A percentile compares a stretch with the other conserved stretches of the same genome.
Evolutionary conservation across 2,113 vertebrate species (phyloP).

Genomic region (Apodemus sylvaticus): DNA sequence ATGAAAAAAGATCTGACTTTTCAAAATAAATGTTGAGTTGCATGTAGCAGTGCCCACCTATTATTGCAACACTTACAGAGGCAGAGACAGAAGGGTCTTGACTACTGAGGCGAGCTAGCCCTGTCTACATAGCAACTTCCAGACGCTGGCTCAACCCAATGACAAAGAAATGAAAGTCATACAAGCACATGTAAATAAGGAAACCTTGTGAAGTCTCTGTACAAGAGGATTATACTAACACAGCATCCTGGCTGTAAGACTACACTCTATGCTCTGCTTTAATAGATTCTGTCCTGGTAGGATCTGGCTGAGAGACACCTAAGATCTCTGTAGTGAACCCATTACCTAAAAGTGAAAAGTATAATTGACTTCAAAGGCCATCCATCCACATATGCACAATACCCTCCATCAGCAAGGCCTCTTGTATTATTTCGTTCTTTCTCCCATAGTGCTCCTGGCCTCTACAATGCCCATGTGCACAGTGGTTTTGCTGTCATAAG

Average conservation of each 20-base stretch:
- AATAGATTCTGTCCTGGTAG: not conserved
- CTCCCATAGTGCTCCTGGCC: not conserved
- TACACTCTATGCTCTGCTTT: not conserved
- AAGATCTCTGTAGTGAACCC: not conserved
- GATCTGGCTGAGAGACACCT: not conserved
- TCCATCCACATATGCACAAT: not conserved
- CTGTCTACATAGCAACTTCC: not conserved
- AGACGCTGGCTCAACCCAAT: not conserved
- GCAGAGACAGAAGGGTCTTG: not conserved
- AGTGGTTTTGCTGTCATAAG: not conserved
- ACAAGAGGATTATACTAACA: not conserved
- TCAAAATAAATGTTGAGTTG: not conserved
- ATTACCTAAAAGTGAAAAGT: not conserved
- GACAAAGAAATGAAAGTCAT: not conserved
- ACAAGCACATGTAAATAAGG: not conserved
- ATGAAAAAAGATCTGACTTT: not conserved
- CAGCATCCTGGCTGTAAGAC: too few relatives aligned
- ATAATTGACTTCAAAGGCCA: not conserved
- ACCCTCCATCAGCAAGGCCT: not conserved
- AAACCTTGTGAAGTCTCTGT: not conserved
- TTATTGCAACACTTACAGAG: not conserved
- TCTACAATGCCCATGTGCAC: not conserved
- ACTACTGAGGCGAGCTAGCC: not conserved
- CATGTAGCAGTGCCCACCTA: fast-evolving
- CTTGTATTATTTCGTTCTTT: not conserved